These are phyloP conservation scores for Amphimallon solstitiale DNA, from an alignment of 2,888 invertebrate species.

Conservation along the genomic window DNA sequence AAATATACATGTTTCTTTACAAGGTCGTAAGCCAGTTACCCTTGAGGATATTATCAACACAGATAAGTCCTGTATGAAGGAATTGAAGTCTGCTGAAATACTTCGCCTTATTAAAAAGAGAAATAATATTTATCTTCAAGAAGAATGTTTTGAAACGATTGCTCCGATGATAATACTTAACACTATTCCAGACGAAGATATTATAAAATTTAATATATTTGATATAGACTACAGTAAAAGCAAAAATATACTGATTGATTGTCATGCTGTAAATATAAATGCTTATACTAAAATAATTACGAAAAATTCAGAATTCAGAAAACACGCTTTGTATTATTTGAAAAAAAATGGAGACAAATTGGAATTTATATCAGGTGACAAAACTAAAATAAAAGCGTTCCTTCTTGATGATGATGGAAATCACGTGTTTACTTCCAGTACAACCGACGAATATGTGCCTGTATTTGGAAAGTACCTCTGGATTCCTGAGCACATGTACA, in stretches of 20 bases:
- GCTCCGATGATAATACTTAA: not conserved
- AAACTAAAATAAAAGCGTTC: not conserved
- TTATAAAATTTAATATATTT: not conserved
- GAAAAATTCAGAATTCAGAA: not conserved
- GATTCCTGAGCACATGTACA: not conserved
- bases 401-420: not conserved
- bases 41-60: not conserved
- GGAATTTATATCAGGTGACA: not conserved
- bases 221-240: not conserved
- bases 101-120: constrained; percentile 1
- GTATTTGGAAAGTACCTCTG: not conserved
- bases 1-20: constrained; percentile 1
- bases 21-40: constrained; percentile 1
- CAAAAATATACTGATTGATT: no score
- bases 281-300: not conserved
- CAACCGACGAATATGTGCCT: not conserved
- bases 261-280: no score
- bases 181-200: not conserved
- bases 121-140: not conserved
- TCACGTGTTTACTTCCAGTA: not conserved
- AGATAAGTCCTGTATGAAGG: not conserved
- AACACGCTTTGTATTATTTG: not conserved
- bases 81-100: not conserved
- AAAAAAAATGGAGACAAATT: not conserved
- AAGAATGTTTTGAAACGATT: not conserved